phyloP scores from a whole-genome alignment of 30 jellyfish, hydroid and myxozoan species.

The Sanderia malayensis region DNA sequence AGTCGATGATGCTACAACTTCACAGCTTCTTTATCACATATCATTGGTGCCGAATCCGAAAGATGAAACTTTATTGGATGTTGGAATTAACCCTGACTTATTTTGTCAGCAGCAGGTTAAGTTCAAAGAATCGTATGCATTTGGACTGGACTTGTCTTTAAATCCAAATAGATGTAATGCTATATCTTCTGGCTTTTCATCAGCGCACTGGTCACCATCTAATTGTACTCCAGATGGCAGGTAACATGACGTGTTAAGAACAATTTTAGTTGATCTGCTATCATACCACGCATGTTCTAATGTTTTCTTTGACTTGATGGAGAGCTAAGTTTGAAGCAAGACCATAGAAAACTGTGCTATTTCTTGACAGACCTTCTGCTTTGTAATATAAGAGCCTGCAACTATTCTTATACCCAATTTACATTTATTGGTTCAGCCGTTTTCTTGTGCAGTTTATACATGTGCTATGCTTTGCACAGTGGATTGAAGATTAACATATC shows the following conservation, averaged over 20 bases:
- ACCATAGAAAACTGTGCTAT: not conserved
- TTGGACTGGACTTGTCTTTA: constrained; percentile 28
- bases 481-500: too few relatives aligned
- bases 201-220: constrained; percentile 37
- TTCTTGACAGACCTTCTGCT: not conserved
- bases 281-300: not conserved
- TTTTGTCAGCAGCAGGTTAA: constrained; percentile 41
- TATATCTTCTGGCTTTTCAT: constrained; percentile 1
- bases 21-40: constrained; percentile 16
- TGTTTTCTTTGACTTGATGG: not conserved
- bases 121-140: constrained; percentile 35
- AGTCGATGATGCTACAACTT: constrained; percentile 1
- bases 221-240: constrained; percentile 36
- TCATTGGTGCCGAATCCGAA: constrained; percentile 26
- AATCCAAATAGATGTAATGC: constrained; percentile 50
- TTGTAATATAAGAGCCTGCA: not conserved
- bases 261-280: not conserved
- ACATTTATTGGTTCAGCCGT: too few relatives aligned
- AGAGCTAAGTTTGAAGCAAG: not conserved
- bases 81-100: constrained; percentile 33
- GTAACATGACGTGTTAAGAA: not conserved
- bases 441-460: too few relatives aligned
- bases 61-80: constrained; percentile 35
- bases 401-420: not conserved
- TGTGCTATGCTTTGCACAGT: too few relatives aligned